Evolutionary conservation across 2,113 vertebrate species (phyloP).

Genomic region (Chloroceryle aenea): DNA sequence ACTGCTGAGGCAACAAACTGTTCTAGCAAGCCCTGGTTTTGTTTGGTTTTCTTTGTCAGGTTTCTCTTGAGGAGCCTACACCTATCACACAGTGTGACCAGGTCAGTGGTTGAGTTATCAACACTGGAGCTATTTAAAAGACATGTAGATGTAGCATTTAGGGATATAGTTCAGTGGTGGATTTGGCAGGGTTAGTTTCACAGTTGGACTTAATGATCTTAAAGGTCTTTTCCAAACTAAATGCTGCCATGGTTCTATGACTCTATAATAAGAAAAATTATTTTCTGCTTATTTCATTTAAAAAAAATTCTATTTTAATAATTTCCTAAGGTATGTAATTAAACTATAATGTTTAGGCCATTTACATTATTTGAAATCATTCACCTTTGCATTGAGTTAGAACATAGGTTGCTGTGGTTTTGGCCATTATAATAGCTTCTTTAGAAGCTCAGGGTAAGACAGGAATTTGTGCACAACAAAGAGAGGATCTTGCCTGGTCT

Average conservation of each 20-base stretch:
- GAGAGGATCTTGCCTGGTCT: not conserved
- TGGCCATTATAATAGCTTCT: not conserved
- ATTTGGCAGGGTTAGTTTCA: not conserved
- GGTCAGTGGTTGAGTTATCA: not conserved
- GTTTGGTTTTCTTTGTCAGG: no score
- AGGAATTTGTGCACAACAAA: not conserved
- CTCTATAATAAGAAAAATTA: not conserved
- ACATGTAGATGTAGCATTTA: not conserved
- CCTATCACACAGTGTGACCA: not conserved
- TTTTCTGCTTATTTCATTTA: not conserved
- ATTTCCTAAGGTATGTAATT: not conserved
- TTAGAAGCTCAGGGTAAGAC: not conserved
- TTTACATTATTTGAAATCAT: not conserved
- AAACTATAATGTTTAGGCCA: not conserved
- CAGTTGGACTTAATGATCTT: fast-evolving
- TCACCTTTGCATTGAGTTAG: not conserved
- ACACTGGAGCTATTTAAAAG: not conserved
- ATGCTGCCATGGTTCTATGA: not conserved
- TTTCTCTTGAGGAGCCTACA: no score
- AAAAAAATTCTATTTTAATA: not conserved
- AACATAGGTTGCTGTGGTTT: not conserved
- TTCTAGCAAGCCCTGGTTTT: no score
- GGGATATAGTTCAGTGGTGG: no score
- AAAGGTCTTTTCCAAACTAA: not conserved
- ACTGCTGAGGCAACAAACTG: no score